Conservation (phyloP, 37 sponge, comb jelly and placozoan species). For the Theonella swinhoei region DNA sequence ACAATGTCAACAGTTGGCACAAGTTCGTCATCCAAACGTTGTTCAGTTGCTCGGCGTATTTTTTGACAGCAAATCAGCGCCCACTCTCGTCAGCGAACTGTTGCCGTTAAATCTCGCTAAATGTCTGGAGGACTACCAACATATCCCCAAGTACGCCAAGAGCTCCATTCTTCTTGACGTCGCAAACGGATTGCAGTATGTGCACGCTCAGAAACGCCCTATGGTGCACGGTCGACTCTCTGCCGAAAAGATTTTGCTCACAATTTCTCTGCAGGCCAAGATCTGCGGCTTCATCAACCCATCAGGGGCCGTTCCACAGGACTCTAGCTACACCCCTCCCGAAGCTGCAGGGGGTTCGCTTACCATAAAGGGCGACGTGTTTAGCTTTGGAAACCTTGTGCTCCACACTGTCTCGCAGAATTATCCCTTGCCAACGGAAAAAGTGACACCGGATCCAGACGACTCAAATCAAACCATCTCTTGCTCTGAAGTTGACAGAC, state of each 20-base stretch:
- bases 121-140: slow-evolving; percentile 28
- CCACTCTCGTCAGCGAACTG: slow-evolving; percentile 21
- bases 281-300: slow-evolving; percentile 14
- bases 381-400: slow-evolving; percentile 30
- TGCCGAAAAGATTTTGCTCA: slow-evolving; percentile 37
- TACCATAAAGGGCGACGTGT: slow-evolving; percentile 17
- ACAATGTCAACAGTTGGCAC: slow-evolving; percentile 8
- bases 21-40: slow-evolving; percentile 38
- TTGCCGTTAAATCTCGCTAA: slow-evolving; percentile 23
- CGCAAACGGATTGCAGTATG: slow-evolving; percentile 16
- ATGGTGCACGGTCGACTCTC: slow-evolving; percentile 37
- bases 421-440: slow-evolving; percentile 8
- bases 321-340: slow-evolving; percentile 29
- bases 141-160: slow-evolving; percentile 9
- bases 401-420: slow-evolving; percentile 17
- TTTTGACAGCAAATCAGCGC: neutral
- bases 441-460: slow-evolving; percentile 13
- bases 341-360: slow-evolving; percentile 15
- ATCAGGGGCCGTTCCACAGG: neutral
- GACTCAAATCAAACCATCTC: slow-evolving; percentile 1
- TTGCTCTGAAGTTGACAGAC: slow-evolving; percentile 23
- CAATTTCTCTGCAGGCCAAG: slow-evolving; percentile 37
- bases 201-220: slow-evolving; percentile 25
- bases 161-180: slow-evolving; percentile 27
- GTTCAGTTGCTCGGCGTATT: slow-evolving; percentile 43